These are phyloP conservation scores for Noctua janthina DNA, from an alignment of 2,888 invertebrate genomes.

Conservation along the genomic window DNA sequence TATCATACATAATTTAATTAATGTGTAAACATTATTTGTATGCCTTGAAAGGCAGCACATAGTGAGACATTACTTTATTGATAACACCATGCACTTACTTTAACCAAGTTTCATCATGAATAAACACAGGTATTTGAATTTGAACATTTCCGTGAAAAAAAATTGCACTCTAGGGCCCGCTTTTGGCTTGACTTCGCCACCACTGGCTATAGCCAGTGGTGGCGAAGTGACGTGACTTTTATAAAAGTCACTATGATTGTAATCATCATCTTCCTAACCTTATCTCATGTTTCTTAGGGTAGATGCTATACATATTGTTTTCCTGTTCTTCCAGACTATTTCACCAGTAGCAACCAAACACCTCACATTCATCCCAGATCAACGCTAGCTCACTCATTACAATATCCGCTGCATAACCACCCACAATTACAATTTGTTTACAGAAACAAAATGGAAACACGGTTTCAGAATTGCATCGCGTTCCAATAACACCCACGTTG, in stretches of 20 bases:
- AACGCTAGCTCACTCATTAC: conserved; percentile 11
- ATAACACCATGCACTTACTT: too few relatives aligned
- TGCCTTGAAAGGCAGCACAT: too few relatives aligned
- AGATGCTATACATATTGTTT: background rate
- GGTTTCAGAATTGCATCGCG: conserved; percentile 62
- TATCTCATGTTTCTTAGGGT: background rate
- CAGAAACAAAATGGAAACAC: conserved; percentile 45
- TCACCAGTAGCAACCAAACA: background rate
- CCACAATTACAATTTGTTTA: conserved; percentile 37
- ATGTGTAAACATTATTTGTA: too few relatives aligned
- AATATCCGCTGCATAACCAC: conserved; percentile 31
- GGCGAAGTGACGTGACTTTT: too few relatives aligned
- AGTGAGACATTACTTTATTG: too few relatives aligned
- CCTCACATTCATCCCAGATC: background rate
- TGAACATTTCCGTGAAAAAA: too few relatives aligned
- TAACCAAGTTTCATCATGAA: too few relatives aligned
- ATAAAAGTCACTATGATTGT: background rate
- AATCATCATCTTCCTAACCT: background rate
- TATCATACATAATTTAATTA: background rate
- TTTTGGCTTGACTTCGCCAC: background rate
- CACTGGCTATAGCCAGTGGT: too few relatives aligned
- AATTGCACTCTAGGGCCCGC: background rate
- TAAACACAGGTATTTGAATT: too few relatives aligned
- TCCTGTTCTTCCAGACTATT: background rate
- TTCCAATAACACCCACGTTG: conserved; percentile 64